Evolutionary conservation across 1,140 invertebrate genomes (phyloP), one percentile per base, ranked within the genome.

Genomic region (Penaeus chinensis): DNA sequence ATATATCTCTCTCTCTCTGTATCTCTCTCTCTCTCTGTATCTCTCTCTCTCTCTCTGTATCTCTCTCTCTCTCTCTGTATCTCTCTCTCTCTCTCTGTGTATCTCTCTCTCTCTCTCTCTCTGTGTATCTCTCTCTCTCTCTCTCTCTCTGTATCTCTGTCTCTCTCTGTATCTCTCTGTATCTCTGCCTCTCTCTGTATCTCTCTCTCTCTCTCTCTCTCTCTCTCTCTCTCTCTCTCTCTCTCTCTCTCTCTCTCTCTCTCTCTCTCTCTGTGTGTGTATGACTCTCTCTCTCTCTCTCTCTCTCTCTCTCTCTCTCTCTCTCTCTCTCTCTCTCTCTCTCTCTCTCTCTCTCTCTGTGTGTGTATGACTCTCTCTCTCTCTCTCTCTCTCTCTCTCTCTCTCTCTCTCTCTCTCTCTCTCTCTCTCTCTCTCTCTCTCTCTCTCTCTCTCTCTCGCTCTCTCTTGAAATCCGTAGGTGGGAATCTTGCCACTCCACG

Each of bases 101-200:
- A 3, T 66, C 65, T 66, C 65, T 66, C 65, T 66, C 65, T 66
- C 65, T 66, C 65, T 66, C 65, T 24, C 24, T 66, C 65, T 66
- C 65, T 66, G 2, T 32, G 32, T 32, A 32, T 32, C 65, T 66
- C 65, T 66, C 65, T 66, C 24, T 66, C 65, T 66, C 65, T 66
- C 65, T 24, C 24, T 8, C 3, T 8, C 3, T 8, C 3, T 8
- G 0, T 66, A 3, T 66, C 24, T 66, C 65, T 24, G 2, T 66
- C 65, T 66, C 65, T 2, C 37, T 42, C 37, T 42, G 4, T 42
- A 32, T 32, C 32, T 32, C 32, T 32, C 37, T 42, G 4, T 42
- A 4, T 42, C 37, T 42, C 37, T 7, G 1, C 0, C 7, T 42
- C 37, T 42, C 37, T 42, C 2, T 42, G 4, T 42, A 4, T 42